These are phyloP conservation scores for Rhabdornis inornatus DNA, from an alignment of 2,113 vertebrate species.

Conservation along the genomic window DNA sequence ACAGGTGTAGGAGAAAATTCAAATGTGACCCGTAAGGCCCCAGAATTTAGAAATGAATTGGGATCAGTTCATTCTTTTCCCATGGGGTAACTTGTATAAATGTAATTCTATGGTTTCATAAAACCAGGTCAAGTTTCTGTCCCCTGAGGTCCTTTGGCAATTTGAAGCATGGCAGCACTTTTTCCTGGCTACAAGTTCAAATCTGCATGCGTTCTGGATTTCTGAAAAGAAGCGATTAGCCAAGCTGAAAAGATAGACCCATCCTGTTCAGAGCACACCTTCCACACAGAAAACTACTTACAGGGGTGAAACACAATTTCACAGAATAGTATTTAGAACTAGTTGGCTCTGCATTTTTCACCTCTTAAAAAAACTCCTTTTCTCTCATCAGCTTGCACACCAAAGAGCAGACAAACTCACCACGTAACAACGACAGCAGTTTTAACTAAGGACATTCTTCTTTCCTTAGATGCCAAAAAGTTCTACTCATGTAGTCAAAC, in stretches of 20 bases:
- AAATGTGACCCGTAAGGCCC: conserved; percentile 71
- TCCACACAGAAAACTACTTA: not conserved
- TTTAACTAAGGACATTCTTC: not conserved
- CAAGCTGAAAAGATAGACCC: not conserved
- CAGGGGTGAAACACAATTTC: not conserved
- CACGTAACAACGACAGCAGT: not conserved
- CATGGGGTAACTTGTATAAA: conserved; percentile 79
- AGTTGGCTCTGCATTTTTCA: not conserved
- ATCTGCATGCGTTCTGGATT: conserved; percentile 58
- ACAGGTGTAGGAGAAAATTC: conserved; percentile 71
- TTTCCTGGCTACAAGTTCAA: conserved; percentile 73
- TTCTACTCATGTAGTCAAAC: not conserved
- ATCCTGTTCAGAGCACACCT: conserved; percentile 20
- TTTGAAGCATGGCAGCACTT: conserved; percentile 73
- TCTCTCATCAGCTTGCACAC: not conserved
- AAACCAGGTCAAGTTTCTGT: conserved; percentile 82
- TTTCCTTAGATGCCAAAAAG: not conserved
- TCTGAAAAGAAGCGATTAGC: conserved; percentile 30
- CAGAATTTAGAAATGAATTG: conserved; percentile 76
- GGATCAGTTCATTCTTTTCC: conserved; percentile 75
- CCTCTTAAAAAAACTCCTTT: not conserved
- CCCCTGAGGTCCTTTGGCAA: conserved; percentile 73
- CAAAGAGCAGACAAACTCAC: conserved; percentile 9
- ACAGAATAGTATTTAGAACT: not conserved
- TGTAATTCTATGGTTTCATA: conserved; percentile 84